These are phyloP conservation scores for Neodiprion virginianus DNA, from an alignment of 1,140 invertebrate genomes.

Conservation along the genomic window DNA sequence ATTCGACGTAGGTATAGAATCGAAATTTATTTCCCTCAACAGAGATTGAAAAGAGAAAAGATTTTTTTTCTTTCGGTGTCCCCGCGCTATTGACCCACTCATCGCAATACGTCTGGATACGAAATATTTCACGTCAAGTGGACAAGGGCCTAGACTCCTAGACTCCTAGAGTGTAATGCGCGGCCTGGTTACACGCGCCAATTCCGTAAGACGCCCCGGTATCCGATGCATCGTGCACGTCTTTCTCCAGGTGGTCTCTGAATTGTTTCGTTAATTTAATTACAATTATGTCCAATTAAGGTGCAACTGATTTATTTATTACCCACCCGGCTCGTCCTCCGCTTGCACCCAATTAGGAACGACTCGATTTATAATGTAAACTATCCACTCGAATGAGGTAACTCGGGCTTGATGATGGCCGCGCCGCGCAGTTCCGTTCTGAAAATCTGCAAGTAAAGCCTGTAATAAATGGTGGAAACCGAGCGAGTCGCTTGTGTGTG, in stretches of 20 bases:
- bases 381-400: not conserved
- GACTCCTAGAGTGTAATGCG: no score
- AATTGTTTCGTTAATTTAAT: slow-evolving; percentile 6
- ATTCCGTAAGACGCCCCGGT: not conserved
- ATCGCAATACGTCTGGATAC: no score
- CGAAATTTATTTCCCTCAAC: no score
- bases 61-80: no score
- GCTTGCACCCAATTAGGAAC: not conserved
- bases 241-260: not conserved
- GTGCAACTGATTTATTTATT: not conserved
- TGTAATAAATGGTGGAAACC: no score
- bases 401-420: not conserved
- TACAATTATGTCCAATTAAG: slow-evolving; percentile 3
- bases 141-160: no score
- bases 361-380: not conserved
- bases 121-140: no score
- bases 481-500: no score
- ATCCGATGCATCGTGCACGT: not conserved
- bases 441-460: not conserved
- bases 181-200: not conserved
- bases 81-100: no score
- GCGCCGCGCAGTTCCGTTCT: not conserved
- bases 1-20: no score
- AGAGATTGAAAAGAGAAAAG: no score
- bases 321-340: not conserved